Conservation (phyloP, 2,797 vertebrate genomes). For the Moxostoma hubbsi region DNA sequence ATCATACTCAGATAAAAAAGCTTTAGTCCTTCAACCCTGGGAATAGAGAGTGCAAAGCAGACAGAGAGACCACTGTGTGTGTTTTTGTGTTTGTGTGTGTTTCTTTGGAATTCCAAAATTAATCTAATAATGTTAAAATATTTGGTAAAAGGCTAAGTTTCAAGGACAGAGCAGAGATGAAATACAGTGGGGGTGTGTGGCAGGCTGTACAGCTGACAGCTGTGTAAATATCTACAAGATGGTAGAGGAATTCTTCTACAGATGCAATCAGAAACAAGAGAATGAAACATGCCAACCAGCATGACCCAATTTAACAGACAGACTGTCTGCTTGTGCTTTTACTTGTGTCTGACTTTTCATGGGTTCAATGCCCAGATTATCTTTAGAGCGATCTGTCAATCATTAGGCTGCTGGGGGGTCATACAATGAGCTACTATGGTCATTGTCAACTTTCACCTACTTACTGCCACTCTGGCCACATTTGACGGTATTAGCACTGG, state of each 20-base stretch:
- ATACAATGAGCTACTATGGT: slow-evolving; percentile 28
- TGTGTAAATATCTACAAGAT: slow-evolving; percentile 41
- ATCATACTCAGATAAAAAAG: slow-evolving; percentile 15
- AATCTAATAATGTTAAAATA: slow-evolving; percentile 5
- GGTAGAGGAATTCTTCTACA: slow-evolving; percentile 41
- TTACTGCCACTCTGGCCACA: slow-evolving; percentile 43
- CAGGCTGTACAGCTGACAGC: slow-evolving; percentile 22
- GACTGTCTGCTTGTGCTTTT: neutral
- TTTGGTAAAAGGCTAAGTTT: neutral
- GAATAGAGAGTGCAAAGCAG: slow-evolving; percentile 2
- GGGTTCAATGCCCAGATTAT: slow-evolving; percentile 53
- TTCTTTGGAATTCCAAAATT: slow-evolving; percentile 28
- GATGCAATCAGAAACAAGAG: slow-evolving; percentile 39
- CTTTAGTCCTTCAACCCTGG: slow-evolving; percentile 28
- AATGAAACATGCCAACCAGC: slow-evolving; percentile 34
- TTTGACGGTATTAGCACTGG: slow-evolving; percentile 16
- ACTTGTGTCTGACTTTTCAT: slow-evolving; percentile 10
- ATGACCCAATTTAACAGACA: slow-evolving; percentile 8
- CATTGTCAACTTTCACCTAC: slow-evolving; percentile 69
- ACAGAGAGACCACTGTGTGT: slow-evolving; percentile 29
- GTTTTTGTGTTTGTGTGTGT: slow-evolving; percentile 18
- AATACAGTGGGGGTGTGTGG: slow-evolving; percentile 42
- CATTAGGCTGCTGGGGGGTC: slow-evolving; percentile 54
- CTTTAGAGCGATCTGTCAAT: slow-evolving; percentile 66
- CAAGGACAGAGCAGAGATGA: neutral